Evolutionary conservation across 2,888 invertebrate genomes (phyloP).

Genomic region (Acleris laterana): DNA sequence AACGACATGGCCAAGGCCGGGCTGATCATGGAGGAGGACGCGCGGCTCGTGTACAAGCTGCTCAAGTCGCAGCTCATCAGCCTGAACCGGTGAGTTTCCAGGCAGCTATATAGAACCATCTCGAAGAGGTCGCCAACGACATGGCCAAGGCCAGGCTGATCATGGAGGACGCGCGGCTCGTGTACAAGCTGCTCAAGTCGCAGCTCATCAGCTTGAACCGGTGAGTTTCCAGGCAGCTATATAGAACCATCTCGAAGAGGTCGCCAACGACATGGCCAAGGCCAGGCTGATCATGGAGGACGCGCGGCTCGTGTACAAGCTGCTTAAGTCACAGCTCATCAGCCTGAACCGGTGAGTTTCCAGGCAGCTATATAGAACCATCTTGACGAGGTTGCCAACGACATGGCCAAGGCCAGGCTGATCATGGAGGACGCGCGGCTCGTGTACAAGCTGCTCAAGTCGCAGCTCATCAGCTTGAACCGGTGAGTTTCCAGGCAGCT

Average conservation of each 20-base stretch:
- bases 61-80: slow-evolving; percentile 94
- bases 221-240: slow-evolving; percentile 59
- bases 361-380: not conserved
- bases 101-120: not conserved
- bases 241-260: no score
- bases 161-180: slow-evolving; percentile 96
- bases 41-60: slow-evolving; percentile 94
- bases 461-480: slow-evolving; percentile 90
- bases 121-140: slow-evolving; percentile 80
- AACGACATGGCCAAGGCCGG: slow-evolving; percentile 98
- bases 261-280: slow-evolving; percentile 92
- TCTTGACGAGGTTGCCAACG: slow-evolving; percentile 67
- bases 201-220: slow-evolving; percentile 90
- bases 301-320: slow-evolving; percentile 94
- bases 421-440: slow-evolving; percentile 97
- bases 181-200: slow-evolving; percentile 95
- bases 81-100: slow-evolving; percentile 81
- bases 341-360: slow-evolving; percentile 85
- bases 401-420: slow-evolving; percentile 97
- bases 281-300: slow-evolving; percentile 98
- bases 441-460: slow-evolving; percentile 95
- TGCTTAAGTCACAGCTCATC: slow-evolving; percentile 94
- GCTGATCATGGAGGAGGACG: slow-evolving; percentile 97
- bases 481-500: slow-evolving; percentile 68
- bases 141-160: slow-evolving; percentile 98